A percentile compares a stretch with the other conserved stretches of the same genome.
These are phyloP conservation scores for Dione juno DNA, from an alignment of 2,888 invertebrate species.

Conservation along the genomic window DNA sequence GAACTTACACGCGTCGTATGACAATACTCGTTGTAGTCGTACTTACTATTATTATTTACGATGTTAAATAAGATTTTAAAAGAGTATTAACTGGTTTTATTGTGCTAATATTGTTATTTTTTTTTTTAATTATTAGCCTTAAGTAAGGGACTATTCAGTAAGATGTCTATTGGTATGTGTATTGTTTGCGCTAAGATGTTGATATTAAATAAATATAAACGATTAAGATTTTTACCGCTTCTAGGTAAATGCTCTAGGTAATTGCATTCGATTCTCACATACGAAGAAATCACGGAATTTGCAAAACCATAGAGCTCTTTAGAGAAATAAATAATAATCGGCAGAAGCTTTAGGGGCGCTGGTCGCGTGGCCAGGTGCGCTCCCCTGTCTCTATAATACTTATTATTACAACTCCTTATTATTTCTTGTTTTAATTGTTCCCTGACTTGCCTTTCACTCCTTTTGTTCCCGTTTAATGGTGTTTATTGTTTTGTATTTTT, in stretches of 20 bases:
- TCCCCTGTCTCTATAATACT: conserved; percentile 75
- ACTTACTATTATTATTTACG: conserved; percentile 23
- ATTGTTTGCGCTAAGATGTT: not conserved
- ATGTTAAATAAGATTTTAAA: conserved; percentile 3
- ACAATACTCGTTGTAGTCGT: conserved; percentile 24
- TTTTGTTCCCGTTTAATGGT: conserved; percentile 81
- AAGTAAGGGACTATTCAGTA: not conserved
- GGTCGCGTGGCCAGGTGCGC: conserved; percentile 74
- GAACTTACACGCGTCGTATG: conserved; percentile 33
- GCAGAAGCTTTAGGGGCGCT: conserved; percentile 56
- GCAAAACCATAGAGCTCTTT: conserved; percentile 26
- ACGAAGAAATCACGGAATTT: conserved; percentile 12
- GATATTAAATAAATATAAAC: not conserved
- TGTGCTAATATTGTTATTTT: not conserved
- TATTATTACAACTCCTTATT: conserved; percentile 82
- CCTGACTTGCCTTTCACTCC: conserved; percentile 81
- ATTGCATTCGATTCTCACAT: not conserved
- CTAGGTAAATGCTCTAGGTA: not conserved
- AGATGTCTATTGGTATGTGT: too few species aligned
- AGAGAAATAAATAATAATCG: conserved; percentile 45
- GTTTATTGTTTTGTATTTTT: conserved; percentile 76
- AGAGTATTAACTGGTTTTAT: not conserved
- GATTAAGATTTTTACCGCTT: not conserved
- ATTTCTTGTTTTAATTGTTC: conserved; percentile 83
- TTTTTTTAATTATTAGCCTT: not conserved